These are phyloP conservation scores for Leuctra nigra DNA, from an alignment of 2,888 invertebrate genomes.

Conservation along the genomic window DNA sequence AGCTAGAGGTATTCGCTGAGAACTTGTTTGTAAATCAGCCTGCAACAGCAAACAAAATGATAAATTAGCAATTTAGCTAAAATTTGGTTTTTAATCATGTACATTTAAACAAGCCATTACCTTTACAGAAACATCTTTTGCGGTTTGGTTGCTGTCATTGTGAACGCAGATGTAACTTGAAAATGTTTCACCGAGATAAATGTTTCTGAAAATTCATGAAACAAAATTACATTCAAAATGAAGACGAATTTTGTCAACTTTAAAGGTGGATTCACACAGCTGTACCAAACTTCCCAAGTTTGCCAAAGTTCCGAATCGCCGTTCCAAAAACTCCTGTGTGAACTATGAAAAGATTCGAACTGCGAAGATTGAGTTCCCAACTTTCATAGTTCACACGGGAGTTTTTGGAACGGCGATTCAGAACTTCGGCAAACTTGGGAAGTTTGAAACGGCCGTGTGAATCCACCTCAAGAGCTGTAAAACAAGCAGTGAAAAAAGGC, in stretches of 20 bases:
- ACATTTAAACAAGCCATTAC: too few species aligned
- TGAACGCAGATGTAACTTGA: conserved; percentile 96
- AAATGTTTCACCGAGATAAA: conserved; percentile 97
- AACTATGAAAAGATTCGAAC: too few species aligned
- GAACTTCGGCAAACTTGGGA: too few species aligned
- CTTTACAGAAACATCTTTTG: conserved; percentile 77
- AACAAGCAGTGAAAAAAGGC: too few species aligned
- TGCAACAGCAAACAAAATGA: conserved; percentile 37
- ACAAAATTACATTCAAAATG: neutral
- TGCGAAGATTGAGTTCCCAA: too few species aligned
- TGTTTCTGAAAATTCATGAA: conserved; percentile 57
- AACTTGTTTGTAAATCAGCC: conserved; percentile 91
- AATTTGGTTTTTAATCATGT: neutral
- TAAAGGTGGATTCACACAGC: neutral
- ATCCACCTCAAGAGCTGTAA: too few species aligned
- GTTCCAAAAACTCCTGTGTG: too few species aligned
- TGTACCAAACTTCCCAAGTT: too few species aligned
- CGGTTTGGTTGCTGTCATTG: conserved; percentile 83
- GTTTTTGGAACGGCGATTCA: too few species aligned
- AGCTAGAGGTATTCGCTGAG: conserved; percentile 77
- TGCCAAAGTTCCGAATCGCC: too few species aligned
- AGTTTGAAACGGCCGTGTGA: too few species aligned
- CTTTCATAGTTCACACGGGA: too few species aligned
- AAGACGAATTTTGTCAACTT: neutral
- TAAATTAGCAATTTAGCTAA: conserved; percentile 10